Evolutionary conservation across 2,113 vertebrate species (phyloP), one percentile per base, ranked within the genome.

Genomic region (Myanophis thanlyinensis): DNA sequence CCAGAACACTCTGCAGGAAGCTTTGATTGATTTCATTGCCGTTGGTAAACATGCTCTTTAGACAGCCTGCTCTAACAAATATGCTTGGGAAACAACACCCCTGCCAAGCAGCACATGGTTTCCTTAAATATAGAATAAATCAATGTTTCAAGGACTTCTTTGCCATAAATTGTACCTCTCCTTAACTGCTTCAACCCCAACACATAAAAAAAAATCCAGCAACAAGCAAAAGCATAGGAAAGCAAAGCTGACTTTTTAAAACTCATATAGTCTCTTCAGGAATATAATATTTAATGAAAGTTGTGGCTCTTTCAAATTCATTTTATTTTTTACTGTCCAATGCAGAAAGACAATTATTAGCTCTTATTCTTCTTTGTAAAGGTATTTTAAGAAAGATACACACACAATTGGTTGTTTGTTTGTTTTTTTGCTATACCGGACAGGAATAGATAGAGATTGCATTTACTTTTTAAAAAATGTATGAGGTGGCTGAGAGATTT

Each of bases 171-270:
- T 95, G 91, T 40, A 86, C 23, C 95, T 93, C 46, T 89, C 46
- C 44, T 95, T 96, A 95, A 95, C 88, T 53, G 53, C 90, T 96
- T 95, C 86, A n/a, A 30, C 85, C 95, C 92, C 88, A 88, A 4
- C 1, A 53, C 48, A 93, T 84, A 12, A 93, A 48, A 95, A 90
- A n/a, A 53, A n/a, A n/a, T n/a, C n/a, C 91, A 56, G 88, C 91
- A 88, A 88, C 46, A 87, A 53, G 35, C 93, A 93, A 93, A 93
- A 25, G 56, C 91, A 92, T 80, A 22, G 15, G 35, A 80, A 44
- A 85, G 46, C 11, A 85, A 48, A 27, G 84, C 18, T 27, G 9
- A 44, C 23, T 47, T 85, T 85, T 85, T 0, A 44, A 80, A 80
- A 80, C 73, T 49, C 5, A 48, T 12, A 30, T 48, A 25, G 27